These are phyloP conservation scores for Oreonectes daqikongensis DNA, from an alignment of 2,797 vertebrate species.

Conservation along the genomic window DNA sequence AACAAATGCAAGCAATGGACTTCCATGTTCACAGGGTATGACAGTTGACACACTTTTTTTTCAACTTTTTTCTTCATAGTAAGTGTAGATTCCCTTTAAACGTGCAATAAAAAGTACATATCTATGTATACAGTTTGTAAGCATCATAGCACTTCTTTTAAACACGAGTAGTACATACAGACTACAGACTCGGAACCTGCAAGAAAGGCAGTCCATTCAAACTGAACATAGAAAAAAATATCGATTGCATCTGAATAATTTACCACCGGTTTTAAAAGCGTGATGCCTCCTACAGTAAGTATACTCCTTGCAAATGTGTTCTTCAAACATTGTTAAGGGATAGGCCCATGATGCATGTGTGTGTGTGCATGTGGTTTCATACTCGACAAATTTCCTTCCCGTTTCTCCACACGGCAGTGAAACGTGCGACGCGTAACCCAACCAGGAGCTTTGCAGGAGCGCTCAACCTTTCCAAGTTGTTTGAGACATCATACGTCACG, in stretches of 20 bases:
- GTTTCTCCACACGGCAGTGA: constrained; percentile 67
- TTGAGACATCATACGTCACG: constrained; percentile 61
- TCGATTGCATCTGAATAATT: constrained; percentile 81
- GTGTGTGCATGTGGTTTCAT: constrained; percentile 50
- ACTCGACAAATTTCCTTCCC: constrained; percentile 48
- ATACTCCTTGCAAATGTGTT: constrained; percentile 32
- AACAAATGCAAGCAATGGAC: constrained; percentile 85
- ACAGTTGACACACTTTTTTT: constrained; percentile 71
- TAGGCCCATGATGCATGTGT: constrained; percentile 51
- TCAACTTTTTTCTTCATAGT: constrained; percentile 72
- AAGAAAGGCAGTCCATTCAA: constrained; percentile 80
- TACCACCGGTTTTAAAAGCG: constrained; percentile 79
- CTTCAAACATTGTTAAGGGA: constrained; percentile 23
- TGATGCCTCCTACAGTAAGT: constrained; percentile 71
- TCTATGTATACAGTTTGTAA: constrained; percentile 94
- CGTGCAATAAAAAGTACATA: constrained; percentile 98
- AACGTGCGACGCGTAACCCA: constrained; percentile 74
- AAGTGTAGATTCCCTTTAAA: constrained; percentile 91
- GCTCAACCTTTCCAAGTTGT: constrained; percentile 28
- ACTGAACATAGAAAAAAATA: constrained; percentile 83
- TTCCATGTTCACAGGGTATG: constrained; percentile 82
- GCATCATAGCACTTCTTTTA: constrained; percentile 93
- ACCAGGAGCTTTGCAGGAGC: constrained; percentile 75
- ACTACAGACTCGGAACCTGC: constrained; percentile 89
- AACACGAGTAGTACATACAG: constrained; percentile 94